Conservation (phyloP, 2,888 invertebrate genomes). For the Amiota minor region DNA sequence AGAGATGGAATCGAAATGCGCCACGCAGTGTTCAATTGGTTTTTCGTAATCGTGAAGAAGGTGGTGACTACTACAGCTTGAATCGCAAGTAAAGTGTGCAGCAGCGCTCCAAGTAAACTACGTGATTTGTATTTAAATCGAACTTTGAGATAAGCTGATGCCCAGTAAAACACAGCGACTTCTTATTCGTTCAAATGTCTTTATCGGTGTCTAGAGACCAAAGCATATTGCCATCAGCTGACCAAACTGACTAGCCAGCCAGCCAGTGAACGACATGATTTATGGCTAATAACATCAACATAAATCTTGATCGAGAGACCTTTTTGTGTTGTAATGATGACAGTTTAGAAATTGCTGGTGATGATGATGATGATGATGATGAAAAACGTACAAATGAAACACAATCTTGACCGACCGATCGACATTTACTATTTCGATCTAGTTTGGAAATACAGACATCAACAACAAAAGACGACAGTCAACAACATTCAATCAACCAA, state of each 20-base stretch:
- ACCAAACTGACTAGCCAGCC: neutral
- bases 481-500: neutral
- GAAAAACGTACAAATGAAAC: neutral
- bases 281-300: conserved; percentile 29
- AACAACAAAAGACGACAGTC: conserved; percentile 40
- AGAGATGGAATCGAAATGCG: neutral
- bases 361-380: neutral
- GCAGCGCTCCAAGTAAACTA: conserved; percentile 9
- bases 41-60: neutral
- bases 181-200: conserved; percentile 22
- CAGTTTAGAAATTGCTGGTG: conserved; percentile 17
- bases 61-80: neutral
- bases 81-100: neutral
- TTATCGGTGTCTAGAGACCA: conserved; percentile 22
- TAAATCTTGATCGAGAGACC: conserved; percentile 25
- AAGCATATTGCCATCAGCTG: conserved; percentile 23
- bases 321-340: conserved; percentile 27
- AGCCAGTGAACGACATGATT: conserved; percentile 20
- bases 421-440: conserved; percentile 49
- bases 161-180: neutral
- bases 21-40: conserved; percentile 15
- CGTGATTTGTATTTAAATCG: conserved; percentile 34
- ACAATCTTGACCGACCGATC: neutral
- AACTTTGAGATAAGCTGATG: conserved; percentile 22
- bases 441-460: conserved; percentile 67